Base-by-base conservation (phyloP, 2,113 vertebrate genomes). In the Alexandromys fortis region DNA sequence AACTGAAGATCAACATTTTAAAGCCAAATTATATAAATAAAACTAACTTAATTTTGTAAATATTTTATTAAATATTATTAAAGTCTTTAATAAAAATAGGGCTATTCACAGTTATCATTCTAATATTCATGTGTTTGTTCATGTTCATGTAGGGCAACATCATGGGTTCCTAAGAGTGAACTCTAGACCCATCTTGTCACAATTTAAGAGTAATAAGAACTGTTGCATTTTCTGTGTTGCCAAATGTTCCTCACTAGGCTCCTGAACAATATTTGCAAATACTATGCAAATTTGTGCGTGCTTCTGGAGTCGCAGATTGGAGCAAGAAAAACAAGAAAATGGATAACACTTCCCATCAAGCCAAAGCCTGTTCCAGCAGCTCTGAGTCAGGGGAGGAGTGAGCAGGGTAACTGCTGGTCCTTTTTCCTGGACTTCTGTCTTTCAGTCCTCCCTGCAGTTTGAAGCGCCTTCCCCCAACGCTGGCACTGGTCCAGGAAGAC, bases 211-310 rank as follows among this genome's bases (percentile, higher is more conserved):
- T 88, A 65, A 63, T 30, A 47, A 45, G 47, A 93, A 58, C 28
- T 61, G 4, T 89, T 24, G 17, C 12, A 33, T 45, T 45, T 42
- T 68, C 86, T 52, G 35, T 70, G 35, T 63, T 90, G 52, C 88
- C 70, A 88, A 90, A 52, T 45, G 5, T 73, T 92, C 75, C 13
- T 93, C 45, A 87, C 81, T 17, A 38, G 42, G 38, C 76, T 92
- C 19, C 7, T 45, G 52, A 94, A 52, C 68, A 61, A 61, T 65
- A 65, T 70, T 95, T 91, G 33, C 78, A 91, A 89, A 96, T 77
- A 38, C 55, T 78, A 28, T 65, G 61, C 38, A 52, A 89, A 82
- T 49, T 45, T 58, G 73, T 83, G 38, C 86, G 3, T 49, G 65
- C 75, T 33, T 58, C 28, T 70, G 67, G 75, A 92, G 83, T 22